A percentile compares a stretch with the other conserved stretches of the same genome.
Evolutionary conservation across 2,888 invertebrate genomes (phyloP).

Genomic region (Nysson spinosus): DNA sequence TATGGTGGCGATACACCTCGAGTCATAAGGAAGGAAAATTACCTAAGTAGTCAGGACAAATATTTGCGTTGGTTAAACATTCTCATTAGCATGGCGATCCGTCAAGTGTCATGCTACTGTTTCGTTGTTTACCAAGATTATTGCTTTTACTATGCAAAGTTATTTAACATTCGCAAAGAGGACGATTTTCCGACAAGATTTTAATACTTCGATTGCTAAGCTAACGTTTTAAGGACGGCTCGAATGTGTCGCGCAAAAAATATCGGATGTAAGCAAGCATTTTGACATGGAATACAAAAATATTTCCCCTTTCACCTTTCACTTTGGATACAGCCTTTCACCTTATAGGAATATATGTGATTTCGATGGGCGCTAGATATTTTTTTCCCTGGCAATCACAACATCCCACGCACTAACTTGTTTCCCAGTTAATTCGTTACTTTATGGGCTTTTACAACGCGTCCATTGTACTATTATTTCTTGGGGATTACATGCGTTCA

Average conservation of each 20-base stretch:
- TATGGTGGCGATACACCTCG: too few relatives aligned
- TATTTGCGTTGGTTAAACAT: constrained; percentile 42
- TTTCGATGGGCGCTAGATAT: constrained; percentile 17
- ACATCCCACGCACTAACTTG: constrained; percentile 8
- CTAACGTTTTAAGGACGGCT: too few relatives aligned
- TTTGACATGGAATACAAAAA: constrained; percentile 18
- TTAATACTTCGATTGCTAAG: too few relatives aligned
- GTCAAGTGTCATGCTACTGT: constrained; percentile 21
- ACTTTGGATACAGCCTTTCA: constrained; percentile 66
- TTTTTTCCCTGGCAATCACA: not conserved
- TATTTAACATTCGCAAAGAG: too few relatives aligned
- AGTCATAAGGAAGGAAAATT: too few relatives aligned
- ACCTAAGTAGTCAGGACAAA: constrained; percentile 29
- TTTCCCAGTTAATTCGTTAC: too few relatives aligned
- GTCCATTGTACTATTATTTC: too few relatives aligned
- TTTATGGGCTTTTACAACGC: too few relatives aligned
- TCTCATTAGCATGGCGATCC: constrained; percentile 48
- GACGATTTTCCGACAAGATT: too few relatives aligned
- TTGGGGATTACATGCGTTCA: too few relatives aligned
- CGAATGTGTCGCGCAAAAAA: not conserved
- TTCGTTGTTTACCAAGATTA: constrained; percentile 31
- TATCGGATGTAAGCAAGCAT: constrained; percentile 9
- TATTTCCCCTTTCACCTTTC: constrained; percentile 68
- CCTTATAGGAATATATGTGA: constrained; percentile 41
- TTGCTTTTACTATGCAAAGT: constrained; percentile 14